phyloP scores from a whole-genome alignment of 1,140 invertebrate genomes.

The Hypsibius dujardini region DNA sequence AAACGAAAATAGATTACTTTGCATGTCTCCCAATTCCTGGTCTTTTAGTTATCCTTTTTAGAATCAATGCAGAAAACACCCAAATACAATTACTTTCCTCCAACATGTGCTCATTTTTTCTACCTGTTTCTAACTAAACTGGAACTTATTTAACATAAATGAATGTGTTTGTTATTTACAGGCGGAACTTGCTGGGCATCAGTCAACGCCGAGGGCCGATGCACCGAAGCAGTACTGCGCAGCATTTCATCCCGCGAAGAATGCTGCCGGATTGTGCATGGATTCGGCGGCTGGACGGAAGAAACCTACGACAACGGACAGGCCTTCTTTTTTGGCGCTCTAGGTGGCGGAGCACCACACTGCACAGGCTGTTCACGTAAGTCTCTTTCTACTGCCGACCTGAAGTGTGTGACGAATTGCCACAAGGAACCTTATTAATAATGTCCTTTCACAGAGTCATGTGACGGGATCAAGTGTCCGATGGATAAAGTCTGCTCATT shows the following conservation, averaged over 20 bases:
- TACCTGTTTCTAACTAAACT: too few species aligned
- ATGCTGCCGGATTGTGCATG: constrained; percentile 41
- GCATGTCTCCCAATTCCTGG: too few species aligned
- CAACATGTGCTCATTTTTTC: too few species aligned
- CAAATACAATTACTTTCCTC: too few species aligned
- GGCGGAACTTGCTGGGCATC: constrained; percentile 55
- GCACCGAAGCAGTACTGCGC: constrained; percentile 48
- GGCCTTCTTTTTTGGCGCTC: constrained; percentile 53
- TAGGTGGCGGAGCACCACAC: constrained; percentile 49
- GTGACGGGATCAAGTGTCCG: constrained; percentile 54
- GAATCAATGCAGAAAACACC: too few species aligned
- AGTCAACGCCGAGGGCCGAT: constrained; percentile 49
- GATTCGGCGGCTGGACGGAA: constrained; percentile 45
- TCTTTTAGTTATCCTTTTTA: too few species aligned
- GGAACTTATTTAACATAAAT: not conserved
- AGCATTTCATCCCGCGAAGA: constrained; percentile 44
- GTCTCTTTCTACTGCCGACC: constrained; percentile 16
- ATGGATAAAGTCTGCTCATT: constrained; percentile 58
- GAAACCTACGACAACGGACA: constrained; percentile 49
- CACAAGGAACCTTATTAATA: not conserved
- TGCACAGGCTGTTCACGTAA: constrained; percentile 55
- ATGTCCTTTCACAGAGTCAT: constrained; percentile 45
- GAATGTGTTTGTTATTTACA: constrained; percentile 27
- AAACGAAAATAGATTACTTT: too few species aligned
- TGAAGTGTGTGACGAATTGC: not conserved